Percentiles rank a stretch among this genome's conserved stretches.
phyloP scores from a whole-genome alignment of 2,797 vertebrate species.

The Gymnoscopelus braueri region DNA sequence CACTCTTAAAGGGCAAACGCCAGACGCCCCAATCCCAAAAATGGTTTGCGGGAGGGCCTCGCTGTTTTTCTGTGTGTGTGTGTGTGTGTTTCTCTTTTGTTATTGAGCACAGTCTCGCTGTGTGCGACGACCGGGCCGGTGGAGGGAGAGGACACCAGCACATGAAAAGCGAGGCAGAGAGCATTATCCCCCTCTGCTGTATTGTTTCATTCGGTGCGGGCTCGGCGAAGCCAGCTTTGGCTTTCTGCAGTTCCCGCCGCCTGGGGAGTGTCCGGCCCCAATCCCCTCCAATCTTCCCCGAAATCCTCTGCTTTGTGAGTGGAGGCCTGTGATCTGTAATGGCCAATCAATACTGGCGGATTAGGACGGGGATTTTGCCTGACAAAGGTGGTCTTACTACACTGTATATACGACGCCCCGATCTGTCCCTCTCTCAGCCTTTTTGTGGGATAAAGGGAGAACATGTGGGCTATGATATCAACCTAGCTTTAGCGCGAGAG shows the following conservation, averaged over 20 bases:
- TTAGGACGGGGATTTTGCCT: conserved; percentile 77
- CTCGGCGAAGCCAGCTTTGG: conserved; percentile 52
- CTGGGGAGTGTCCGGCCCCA: conserved; percentile 50
- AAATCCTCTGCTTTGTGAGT: conserved; percentile 67
- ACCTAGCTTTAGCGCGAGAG: conserved; percentile 32
- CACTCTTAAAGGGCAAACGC: conserved; percentile 79
- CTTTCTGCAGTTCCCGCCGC: conserved; percentile 61
- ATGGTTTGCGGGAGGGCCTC: conserved; percentile 57
- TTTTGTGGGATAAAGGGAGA: conserved; percentile 58
- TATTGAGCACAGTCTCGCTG: conserved; percentile 45
- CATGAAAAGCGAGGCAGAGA: conserved; percentile 40
- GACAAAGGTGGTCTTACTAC: conserved; percentile 76
- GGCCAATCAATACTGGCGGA: conserved; percentile 79
- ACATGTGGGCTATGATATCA: conserved; percentile 40
- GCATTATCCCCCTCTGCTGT: conserved; percentile 55
- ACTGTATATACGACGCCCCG: conserved; percentile 65
- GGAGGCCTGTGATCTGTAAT: conserved; percentile 74
- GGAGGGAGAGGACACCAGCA: conserved; percentile 32
- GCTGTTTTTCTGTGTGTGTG: background rate
- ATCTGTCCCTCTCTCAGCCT: conserved; percentile 55
- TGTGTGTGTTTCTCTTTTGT: conserved; percentile 15
- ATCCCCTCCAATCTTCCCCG: conserved; percentile 29
- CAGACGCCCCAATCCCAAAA: conserved; percentile 69
- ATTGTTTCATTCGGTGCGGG: conserved; percentile 30
- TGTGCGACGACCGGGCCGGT: conserved; percentile 49